A percentile compares a stretch with the other conserved stretches of the same genome.
These are phyloP conservation scores for Perizoma affinitatum DNA, from an alignment of 2,888 invertebrate species.

Conservation along the genomic window DNA sequence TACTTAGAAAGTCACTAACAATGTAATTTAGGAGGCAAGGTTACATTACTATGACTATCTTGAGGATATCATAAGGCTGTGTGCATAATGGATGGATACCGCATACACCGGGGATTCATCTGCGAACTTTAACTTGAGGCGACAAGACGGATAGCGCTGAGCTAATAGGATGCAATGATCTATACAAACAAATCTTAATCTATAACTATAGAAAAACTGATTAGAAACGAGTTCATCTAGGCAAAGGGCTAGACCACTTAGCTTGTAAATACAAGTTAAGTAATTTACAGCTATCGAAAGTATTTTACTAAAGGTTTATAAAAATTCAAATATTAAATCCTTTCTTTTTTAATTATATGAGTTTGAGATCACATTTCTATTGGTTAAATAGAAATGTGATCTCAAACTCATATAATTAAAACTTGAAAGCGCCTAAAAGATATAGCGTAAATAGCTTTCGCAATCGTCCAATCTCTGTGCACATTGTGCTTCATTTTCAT, in stretches of 20 bases:
- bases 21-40: slow-evolving; percentile 7
- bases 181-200: slow-evolving; percentile 25
- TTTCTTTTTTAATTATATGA: no score
- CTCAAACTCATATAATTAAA: slow-evolving; percentile 24
- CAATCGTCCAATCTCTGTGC: slow-evolving; percentile 25
- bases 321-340: slow-evolving; percentile 24
- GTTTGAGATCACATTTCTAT: no score
- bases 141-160: slow-evolving; percentile 54
- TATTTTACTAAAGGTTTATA: slow-evolving; percentile 19
- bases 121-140: slow-evolving; percentile 59
- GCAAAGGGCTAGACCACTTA: neutral
- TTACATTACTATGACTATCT: slow-evolving; percentile 37
- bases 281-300: slow-evolving; percentile 16
- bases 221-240: slow-evolving; percentile 6
- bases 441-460: slow-evolving; percentile 24
- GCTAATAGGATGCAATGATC: slow-evolving; percentile 43
- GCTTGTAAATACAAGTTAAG: neutral
- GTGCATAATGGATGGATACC: slow-evolving; percentile 54
- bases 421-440: slow-evolving; percentile 22
- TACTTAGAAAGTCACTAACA: neutral
- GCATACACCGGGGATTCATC: slow-evolving; percentile 57
- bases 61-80: slow-evolving; percentile 30
- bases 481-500: slow-evolving; percentile 31
- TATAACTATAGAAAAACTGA: slow-evolving; percentile 21
- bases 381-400: slow-evolving; percentile 33